Evolutionary conservation across 1,140 invertebrate species (phyloP).

Genomic region (Lanistes nyassanus): DNA sequence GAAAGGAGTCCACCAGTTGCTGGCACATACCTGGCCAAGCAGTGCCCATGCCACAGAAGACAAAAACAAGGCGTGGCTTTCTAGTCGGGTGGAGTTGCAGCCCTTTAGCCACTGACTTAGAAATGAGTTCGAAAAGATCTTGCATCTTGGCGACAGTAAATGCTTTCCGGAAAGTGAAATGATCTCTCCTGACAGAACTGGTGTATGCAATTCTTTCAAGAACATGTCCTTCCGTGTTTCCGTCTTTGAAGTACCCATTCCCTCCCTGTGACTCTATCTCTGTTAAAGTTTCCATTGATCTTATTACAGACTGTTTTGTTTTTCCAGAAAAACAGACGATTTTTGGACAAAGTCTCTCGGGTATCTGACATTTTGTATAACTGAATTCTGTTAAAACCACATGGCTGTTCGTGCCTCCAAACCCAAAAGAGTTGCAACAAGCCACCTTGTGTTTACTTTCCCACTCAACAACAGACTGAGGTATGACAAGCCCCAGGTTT

Average conservation of each 20-base stretch:
- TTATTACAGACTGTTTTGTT: slow-evolving; percentile 6
- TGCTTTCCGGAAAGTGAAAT: slow-evolving; percentile 29
- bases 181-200: slow-evolving; percentile 34
- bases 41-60: slow-evolving; percentile 49
- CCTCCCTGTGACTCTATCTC: too few species aligned
- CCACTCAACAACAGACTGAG: slow-evolving; percentile 27
- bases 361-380: background rate
- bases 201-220: slow-evolving; percentile 39
- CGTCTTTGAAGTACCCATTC: background rate
- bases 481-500: slow-evolving; percentile 38
- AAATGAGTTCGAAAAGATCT: slow-evolving; percentile 5
- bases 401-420: slow-evolving; percentile 57
- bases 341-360: background rate
- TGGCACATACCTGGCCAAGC: slow-evolving; percentile 44
- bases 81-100: background rate
- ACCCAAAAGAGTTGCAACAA: slow-evolving; percentile 56
- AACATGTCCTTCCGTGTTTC: background rate
- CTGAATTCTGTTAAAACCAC: slow-evolving; percentile 28
- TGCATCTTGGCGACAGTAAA: slow-evolving; percentile 13
- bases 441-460: slow-evolving; percentile 61
- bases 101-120: background rate
- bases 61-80: slow-evolving; percentile 33
- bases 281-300: background rate
- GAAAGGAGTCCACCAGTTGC: slow-evolving; percentile 31
- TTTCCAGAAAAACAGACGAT: slow-evolving; percentile 30